Evolutionary conservation across 30 jellyfish, hydroid and myxozoan species (phyloP), one percentile per base, ranked within the genome.

Genomic region (Nemopilema nomurai): DNA sequence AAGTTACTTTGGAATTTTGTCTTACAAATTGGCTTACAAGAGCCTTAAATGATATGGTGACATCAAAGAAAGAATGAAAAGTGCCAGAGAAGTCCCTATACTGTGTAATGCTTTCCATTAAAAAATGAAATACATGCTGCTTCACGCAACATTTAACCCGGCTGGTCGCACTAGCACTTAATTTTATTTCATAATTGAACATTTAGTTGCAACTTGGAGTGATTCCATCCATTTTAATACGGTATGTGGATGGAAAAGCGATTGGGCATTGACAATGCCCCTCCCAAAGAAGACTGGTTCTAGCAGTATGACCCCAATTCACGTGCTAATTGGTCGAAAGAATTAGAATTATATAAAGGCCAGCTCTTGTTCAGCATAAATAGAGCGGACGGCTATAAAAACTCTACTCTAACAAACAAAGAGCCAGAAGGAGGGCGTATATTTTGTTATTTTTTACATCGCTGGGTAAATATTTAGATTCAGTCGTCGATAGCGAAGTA

Each of bases 291-390:
- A 62, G 87, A 17, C 91, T 83, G 91, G 91, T 71, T 51, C 91
- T 73, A 83, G 91, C 71, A 72, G 73, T 64, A 67, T 69, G 79
- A 28, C 29, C 13, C 57, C 57, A 41, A 63, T 67, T 83, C 91
- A 53, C 91, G 80, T 83, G 91, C 81, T 83, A 71, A 83, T 83
- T 83, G 91, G 91, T 83, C 91, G 71, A 83, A 31, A 83, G 74
- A 83, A 83, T 83, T 83, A 83, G 91, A 83, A 29, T 69, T 63
- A 72, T 41, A 41, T 84, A 83, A 83, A 23, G 32, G 71, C 87
- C 64, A 63, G 30, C n/a, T 76, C 28, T 69, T 27, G 22, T 71
- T 57, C 80, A 20, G 78, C 85, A 74, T 57, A 73, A 70, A 83
- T 31, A 83, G 84, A 85, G 84, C 91, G 85, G 70, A 74, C 82